Evolutionary conservation across 2,888 invertebrate genomes (phyloP), one percentile per base, ranked within the genome.

Genomic region (Lagria hirta): DNA sequence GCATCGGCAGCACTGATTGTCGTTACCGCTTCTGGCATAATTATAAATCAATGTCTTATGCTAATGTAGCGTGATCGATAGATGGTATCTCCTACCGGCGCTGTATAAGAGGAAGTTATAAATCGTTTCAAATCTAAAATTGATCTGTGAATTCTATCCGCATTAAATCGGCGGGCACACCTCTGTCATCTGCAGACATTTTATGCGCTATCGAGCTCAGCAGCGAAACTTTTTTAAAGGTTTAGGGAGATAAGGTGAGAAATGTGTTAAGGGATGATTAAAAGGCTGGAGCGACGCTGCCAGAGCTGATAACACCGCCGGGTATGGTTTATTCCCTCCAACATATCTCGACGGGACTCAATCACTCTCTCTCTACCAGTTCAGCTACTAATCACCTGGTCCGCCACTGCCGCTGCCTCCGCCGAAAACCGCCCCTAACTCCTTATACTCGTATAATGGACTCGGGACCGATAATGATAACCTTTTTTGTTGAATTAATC

Each of bases 11-110:
- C 42, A 36, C 37, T 38, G 43, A 21, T 44, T 44, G 50, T 21
- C 38, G n/a, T 32, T 46, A 49, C 32, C 42, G 37, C 46, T n/a
- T n/a, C n/a, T 48, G 54, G 62, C 60, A 65, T 70, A 69, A 71
- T 70, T 71, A 70, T 71, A 70, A 70, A 70, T 70, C 71, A 71
- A 71, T 70, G 70, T 70, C 69, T 68, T 70, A 70, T 69, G 70
- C 64, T 70, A 71, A 69, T 69, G 68, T 65, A 61, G 58, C 65
- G 66, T 68, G 70, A 70, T 70, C 70, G 68, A 70, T 70, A 70
- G 70, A 70, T 70, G 54, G 48, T 66, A 69, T 69, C 66, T 54
- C 37, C 36, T 57, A 54, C 56, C 60, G 62, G 61, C 55, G 60
- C 60, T 62, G 62, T 67, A 62, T 63, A 63, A 62, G 63, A 68